A percentile compares a stretch with the other conserved stretches of the same genome.
phyloP scores from a whole-genome alignment of 2,113 vertebrate species.

The Cardinalis cardinalis region DNA sequence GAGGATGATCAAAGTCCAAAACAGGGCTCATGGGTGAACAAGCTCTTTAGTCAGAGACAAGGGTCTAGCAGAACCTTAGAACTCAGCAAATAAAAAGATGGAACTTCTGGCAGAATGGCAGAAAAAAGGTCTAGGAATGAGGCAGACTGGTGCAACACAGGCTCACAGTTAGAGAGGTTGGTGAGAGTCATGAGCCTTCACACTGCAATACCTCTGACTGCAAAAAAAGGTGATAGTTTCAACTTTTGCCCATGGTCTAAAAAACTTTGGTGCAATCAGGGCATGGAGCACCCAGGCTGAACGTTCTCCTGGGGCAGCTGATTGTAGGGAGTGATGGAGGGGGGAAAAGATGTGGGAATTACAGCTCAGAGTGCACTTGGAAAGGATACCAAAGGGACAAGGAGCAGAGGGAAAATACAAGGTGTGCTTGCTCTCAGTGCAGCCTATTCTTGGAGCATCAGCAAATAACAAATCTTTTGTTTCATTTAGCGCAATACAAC shows the following conservation, averaged over 20 bases:
- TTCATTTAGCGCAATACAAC: background rate
- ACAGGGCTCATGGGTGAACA: background rate
- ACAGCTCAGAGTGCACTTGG: background rate
- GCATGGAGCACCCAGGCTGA: background rate
- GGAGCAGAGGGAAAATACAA: background rate
- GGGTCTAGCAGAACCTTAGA: background rate
- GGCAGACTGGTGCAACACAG: background rate
- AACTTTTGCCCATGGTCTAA: background rate
- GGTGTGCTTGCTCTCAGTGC: background rate
- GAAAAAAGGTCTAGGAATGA: background rate
- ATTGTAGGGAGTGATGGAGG: background rate
- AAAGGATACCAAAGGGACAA: background rate
- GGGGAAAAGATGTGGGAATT: background rate
- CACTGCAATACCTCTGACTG: background rate
- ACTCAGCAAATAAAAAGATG: background rate
- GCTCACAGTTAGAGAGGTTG: background rate
- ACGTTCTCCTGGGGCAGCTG: fast-evolving
- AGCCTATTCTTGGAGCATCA: background rate
- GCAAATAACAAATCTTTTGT: background rate
- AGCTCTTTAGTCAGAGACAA: background rate
- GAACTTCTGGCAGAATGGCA: background rate
- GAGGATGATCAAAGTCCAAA: background rate
- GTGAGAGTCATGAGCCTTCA: background rate
- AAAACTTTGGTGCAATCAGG: background rate
- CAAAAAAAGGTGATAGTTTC: background rate